Conservation (phyloP, 2,797 vertebrate species). For the Aulostomus chinensis region DNA sequence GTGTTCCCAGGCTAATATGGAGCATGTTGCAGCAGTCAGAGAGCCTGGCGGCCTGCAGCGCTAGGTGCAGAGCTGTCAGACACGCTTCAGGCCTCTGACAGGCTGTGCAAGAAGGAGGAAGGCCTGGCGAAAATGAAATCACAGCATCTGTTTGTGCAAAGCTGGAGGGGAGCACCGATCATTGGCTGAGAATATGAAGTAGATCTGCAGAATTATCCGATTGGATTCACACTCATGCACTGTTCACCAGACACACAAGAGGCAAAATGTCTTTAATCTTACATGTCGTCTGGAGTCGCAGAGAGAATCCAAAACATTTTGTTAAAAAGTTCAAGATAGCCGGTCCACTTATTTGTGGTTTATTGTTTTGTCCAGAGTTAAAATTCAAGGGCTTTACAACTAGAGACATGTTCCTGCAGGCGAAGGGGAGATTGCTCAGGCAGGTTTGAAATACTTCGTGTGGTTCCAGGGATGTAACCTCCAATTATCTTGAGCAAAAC, state of each 20-base stretch:
- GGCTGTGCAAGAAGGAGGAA: conserved; percentile 47
- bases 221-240: conserved; percentile 55
- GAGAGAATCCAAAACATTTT: conserved; percentile 23
- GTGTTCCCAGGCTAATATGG: conserved; percentile 66
- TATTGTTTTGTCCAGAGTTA: no score
- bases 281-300: conserved; percentile 13
- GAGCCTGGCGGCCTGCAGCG: conserved; percentile 55
- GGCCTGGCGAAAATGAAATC: conserved; percentile 65
- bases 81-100: conserved; percentile 67
- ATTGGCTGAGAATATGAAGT: conserved; percentile 59
- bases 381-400: no score
- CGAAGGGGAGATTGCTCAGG: no score
- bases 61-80: conserved; percentile 64
- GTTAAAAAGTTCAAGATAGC: conserved; percentile 9
- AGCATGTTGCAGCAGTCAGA: conserved; percentile 71
- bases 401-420: no score
- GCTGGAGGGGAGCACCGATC: conserved; percentile 37
- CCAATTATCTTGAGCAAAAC: no score
- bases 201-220: conserved; percentile 51
- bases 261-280: conserved; percentile 30
- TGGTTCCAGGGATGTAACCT: no score
- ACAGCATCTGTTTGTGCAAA: conserved; percentile 57
- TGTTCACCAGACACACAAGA: conserved; percentile 20
- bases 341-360: neutral
- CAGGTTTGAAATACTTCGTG: no score